Conservation (phyloP, 2,888 invertebrate species). For the Hermaeophaga mercurialis region DNA sequence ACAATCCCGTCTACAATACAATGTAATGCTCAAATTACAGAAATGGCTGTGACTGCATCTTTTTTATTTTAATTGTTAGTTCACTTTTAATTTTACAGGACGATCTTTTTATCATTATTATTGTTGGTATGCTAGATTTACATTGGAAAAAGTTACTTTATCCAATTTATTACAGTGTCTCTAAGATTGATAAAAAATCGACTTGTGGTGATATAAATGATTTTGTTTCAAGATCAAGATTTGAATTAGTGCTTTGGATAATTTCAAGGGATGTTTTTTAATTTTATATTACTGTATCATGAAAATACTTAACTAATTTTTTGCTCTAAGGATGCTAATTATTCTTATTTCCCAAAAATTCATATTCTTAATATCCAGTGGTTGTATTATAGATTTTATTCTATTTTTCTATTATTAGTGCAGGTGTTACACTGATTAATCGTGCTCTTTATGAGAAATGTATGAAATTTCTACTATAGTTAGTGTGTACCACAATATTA, state of each 20-base stretch:
- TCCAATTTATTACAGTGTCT: background rate
- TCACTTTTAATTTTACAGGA: slow-evolving; percentile 2
- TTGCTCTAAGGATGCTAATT: slow-evolving; percentile 27
- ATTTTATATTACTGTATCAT: slow-evolving; percentile 21
- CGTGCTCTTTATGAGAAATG: no score
- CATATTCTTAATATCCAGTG: slow-evolving; percentile 1
- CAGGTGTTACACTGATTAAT: no score
- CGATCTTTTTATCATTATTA: slow-evolving; percentile 1
- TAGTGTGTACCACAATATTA: no score
- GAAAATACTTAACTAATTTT: slow-evolving; percentile 24
- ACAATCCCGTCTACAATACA: slow-evolving; percentile 87
- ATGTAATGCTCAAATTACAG: slow-evolving; percentile 68
- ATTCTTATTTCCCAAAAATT: slow-evolving; percentile 19
- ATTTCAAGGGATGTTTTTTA: background rate
- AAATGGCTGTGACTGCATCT: slow-evolving; percentile 50
- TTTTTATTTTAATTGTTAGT: slow-evolving; percentile 36
- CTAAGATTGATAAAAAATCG: background rate
- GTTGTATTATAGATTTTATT: slow-evolving; percentile 29
- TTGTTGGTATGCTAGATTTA: background rate
- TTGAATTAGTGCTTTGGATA: background rate
- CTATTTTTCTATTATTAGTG: no score
- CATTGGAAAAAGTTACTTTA: background rate
- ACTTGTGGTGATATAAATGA: background rate
- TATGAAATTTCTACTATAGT: no score
- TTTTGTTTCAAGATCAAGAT: background rate